A percentile compares a stretch with the other conserved stretches of the same genome.
These are phyloP conservation scores for Urophycis tenuis DNA, from an alignment of 2,797 vertebrate genomes.

Conservation along the genomic window DNA sequence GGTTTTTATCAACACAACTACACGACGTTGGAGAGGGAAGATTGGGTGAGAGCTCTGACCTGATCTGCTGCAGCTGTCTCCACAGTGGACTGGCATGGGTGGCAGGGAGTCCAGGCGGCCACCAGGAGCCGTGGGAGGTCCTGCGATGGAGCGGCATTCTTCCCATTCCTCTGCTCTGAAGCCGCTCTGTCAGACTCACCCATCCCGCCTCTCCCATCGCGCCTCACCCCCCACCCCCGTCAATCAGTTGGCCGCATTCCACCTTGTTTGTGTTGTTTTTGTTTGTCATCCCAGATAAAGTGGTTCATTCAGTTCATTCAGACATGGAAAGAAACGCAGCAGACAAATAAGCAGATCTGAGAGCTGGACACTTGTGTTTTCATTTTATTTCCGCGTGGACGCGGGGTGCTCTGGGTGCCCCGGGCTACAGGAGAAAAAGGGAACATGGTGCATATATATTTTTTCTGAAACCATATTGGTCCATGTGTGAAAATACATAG, in stretches of 20 bases:
- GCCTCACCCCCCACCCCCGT: constrained; percentile 24
- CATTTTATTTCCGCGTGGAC: constrained; percentile 57
- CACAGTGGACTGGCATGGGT: background rate
- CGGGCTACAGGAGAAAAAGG: constrained; percentile 31
- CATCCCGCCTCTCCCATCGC: constrained; percentile 50
- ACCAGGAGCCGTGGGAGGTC: background rate
- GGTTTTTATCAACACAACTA: background rate
- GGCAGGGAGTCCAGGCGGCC: background rate
- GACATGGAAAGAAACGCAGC: background rate
- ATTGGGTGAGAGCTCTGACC: background rate
- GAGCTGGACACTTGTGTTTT: constrained; percentile 20
- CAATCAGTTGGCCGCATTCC: background rate
- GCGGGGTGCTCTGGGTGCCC: constrained; percentile 45
- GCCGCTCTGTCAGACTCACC: constrained; percentile 67
- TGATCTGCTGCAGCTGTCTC: background rate
- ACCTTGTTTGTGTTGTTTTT: constrained; percentile 3
- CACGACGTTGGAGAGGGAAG: background rate
- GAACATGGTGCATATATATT: constrained; percentile 27
- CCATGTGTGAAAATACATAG: constrained; percentile 32
- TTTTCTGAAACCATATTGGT: constrained; percentile 36
- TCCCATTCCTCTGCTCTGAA: constrained; percentile 69
- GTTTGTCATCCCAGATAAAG: constrained; percentile 2
- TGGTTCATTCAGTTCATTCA: background rate
- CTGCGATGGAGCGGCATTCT: constrained; percentile 56
- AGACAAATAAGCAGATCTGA: constrained; percentile 14